Conservation (phyloP, 2,888 invertebrate species). For the Xiphydria camelus region DNA sequence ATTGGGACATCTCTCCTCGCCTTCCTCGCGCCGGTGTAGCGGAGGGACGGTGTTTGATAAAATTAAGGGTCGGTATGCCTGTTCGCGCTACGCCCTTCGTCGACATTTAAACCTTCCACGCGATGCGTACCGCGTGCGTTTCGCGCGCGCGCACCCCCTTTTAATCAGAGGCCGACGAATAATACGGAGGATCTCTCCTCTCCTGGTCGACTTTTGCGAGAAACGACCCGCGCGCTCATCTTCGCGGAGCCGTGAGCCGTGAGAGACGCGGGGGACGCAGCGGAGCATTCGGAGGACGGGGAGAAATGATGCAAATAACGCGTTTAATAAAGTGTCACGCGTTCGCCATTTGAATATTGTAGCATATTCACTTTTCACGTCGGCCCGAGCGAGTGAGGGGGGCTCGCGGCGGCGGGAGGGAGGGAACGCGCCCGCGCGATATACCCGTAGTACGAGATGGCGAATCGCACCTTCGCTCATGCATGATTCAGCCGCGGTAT, state of each 20-base stretch:
- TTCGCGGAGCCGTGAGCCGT: background rate
- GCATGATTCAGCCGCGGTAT: conserved; percentile 58
- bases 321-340: conserved; percentile 55
- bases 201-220: too few relatives aligned
- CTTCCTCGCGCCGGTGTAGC: too few relatives aligned
- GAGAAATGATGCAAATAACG: conserved; percentile 45
- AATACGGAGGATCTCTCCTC: too few relatives aligned
- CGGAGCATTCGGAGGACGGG: conserved; percentile 17
- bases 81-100: too few relatives aligned
- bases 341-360: conserved; percentile 52
- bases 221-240: too few relatives aligned
- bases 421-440: conserved; percentile 14
- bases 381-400: conserved; percentile 12
- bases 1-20: too few relatives aligned
- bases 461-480: conserved; percentile 54
- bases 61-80: too few relatives aligned
- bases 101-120: too few relatives aligned
- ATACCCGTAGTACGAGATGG: conserved; percentile 32
- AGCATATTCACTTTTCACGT: conserved; percentile 56
- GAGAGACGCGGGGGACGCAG: conserved; percentile 2
- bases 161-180: conserved; percentile 30
- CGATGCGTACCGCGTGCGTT: too few relatives aligned
- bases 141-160: too few relatives aligned
- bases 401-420: conserved; percentile 6
- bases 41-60: too few relatives aligned